Conservation (phyloP, 2,888 invertebrate genomes). For the Phengaris arion region DNA sequence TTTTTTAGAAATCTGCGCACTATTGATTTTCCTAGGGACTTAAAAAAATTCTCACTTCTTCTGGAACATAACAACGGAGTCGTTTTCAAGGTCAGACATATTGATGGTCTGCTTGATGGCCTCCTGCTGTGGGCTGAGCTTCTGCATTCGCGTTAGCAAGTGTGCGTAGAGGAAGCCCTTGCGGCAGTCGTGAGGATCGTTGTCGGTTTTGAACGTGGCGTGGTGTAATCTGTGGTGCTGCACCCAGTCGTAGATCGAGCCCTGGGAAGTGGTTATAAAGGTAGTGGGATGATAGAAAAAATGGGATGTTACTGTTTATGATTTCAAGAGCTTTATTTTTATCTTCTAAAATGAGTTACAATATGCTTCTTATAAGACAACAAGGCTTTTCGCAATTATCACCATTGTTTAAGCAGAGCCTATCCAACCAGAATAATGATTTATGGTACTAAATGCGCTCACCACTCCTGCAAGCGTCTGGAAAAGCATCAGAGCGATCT, state of each 20-base stretch:
- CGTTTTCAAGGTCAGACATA: constrained; percentile 87
- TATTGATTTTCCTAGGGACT: not conserved
- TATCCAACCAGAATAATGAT: no score
- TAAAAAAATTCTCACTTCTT: constrained; percentile 78
- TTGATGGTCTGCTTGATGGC: constrained; percentile 84
- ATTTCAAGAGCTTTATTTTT: no score
- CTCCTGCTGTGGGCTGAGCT: constrained; percentile 83
- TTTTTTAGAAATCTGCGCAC: not conserved
- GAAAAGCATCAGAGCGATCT: constrained; percentile 87
- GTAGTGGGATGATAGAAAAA: not conserved
- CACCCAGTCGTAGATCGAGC: constrained; percentile 92
- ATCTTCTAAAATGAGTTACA: not conserved
- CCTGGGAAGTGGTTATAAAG: constrained; percentile 70
- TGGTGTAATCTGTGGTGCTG: constrained; percentile 90
- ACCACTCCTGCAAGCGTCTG: constrained; percentile 95
- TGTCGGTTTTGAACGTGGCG: constrained; percentile 85
- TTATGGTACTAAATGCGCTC: constrained; percentile 45
- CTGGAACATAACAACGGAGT: constrained; percentile 90
- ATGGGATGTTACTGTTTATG: not conserved
- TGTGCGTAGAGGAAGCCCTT: constrained; percentile 92
- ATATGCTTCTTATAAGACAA: not conserved
- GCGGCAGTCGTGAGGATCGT: constrained; percentile 89
- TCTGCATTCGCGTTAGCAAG: constrained; percentile 83
- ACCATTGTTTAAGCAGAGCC: not conserved
- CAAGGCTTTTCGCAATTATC: not conserved